Conservation (phyloP, 2,113 vertebrate genomes). For the Phodopus roborovskii region DNA sequence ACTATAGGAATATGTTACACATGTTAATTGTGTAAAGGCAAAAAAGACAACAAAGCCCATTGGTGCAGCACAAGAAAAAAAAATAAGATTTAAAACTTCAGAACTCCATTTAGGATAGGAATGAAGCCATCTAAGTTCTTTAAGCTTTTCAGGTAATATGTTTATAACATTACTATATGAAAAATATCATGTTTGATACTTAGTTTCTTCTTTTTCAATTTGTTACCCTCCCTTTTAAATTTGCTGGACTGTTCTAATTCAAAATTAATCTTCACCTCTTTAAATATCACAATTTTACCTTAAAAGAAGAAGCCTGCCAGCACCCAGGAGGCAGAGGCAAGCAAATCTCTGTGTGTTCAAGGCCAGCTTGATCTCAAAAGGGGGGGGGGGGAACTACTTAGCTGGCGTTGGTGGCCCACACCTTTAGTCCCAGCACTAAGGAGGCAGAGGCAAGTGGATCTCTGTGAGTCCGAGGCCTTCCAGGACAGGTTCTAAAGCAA, state of each 20-base stretch:
- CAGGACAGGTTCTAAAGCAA: too few species aligned
- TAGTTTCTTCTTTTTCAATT: not conserved
- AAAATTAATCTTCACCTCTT: conserved; percentile 41
- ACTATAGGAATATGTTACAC: not conserved
- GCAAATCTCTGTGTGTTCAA: too few species aligned
- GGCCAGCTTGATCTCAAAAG: too few species aligned
- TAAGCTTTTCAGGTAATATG: not conserved
- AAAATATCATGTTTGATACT: not conserved
- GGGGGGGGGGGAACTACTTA: too few species aligned
- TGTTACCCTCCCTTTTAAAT: conserved; percentile 3
- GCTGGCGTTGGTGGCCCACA: too few species aligned
- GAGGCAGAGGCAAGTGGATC: too few species aligned
- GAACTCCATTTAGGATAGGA: conserved; percentile 12
- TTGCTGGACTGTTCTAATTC: conserved; percentile 15
- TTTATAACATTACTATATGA: not conserved
- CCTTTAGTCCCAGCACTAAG: too few species aligned
- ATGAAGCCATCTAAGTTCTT: not conserved
- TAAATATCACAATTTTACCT: not conserved
- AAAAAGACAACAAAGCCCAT: not conserved
- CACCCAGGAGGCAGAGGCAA: too few species aligned
- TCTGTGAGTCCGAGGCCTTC: too few species aligned
- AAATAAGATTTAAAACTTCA: conserved; percentile 11
- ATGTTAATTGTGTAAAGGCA: not conserved
- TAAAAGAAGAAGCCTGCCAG: too few species aligned
- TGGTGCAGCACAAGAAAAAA: not conserved